These are phyloP conservation scores for Cricetomys ansorgei DNA, from an alignment of 2,113 vertebrate genomes.

Conservation along the genomic window DNA sequence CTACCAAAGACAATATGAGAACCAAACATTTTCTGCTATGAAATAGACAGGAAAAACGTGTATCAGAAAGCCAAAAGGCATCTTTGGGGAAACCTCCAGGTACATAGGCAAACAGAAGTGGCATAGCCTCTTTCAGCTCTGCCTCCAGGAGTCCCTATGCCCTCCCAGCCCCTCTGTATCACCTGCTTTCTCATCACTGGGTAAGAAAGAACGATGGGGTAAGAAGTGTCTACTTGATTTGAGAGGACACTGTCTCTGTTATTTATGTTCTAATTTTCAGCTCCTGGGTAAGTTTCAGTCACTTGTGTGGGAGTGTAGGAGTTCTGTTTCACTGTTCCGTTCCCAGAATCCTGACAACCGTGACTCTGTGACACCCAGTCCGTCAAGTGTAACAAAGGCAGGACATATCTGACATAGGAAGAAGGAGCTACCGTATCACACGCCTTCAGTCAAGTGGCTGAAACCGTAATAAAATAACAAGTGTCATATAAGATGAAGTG, in stretches of 20 bases:
- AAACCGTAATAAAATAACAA: conserved; percentile 67
- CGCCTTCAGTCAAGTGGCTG: conserved; percentile 65
- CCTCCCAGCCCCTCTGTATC: accelerated
- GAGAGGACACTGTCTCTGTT: neutral
- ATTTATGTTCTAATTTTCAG: neutral
- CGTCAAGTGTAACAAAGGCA: conserved; percentile 57
- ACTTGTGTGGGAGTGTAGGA: neutral
- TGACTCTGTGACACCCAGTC: conserved; percentile 39
- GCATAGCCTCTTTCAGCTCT: neutral
- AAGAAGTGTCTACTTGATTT: neutral
- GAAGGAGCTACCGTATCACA: conserved; percentile 48
- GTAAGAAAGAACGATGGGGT: neutral
- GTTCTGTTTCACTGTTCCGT: neutral
- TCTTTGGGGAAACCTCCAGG: neutral
- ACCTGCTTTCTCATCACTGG: neutral
- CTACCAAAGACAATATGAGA: neutral
- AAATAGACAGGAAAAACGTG: neutral
- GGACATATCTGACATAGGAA: conserved; percentile 59
- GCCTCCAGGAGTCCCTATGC: neutral
- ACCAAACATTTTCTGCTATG: neutral
- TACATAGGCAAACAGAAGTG: neutral
- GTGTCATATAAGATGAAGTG: conserved; percentile 74
- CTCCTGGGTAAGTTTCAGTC: neutral
- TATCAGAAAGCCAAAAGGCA: neutral
- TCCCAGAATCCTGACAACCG: neutral